These are phyloP conservation scores for Tetranychus urticae DNA, from an alignment of 1,140 invertebrate genomes.

Conservation along the genomic window DNA sequence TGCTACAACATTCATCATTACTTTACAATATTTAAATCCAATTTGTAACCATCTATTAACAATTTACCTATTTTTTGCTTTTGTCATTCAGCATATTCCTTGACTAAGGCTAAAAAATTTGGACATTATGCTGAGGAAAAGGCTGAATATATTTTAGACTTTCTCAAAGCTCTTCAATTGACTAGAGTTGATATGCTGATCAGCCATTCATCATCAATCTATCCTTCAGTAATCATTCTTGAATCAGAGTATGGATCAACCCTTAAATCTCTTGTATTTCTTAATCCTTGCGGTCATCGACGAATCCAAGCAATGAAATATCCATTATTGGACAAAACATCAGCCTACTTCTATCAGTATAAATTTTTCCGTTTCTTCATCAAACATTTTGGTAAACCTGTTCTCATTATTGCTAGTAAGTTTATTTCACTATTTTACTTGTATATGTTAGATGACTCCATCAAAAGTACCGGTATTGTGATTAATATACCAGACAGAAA, in stretches of 20 bases:
- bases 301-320: conserved; percentile 9
- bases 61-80: neutral
- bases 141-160: conserved; percentile 9
- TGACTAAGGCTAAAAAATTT: conserved; percentile 4
- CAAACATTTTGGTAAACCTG: conserved; percentile 1
- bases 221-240: conserved; percentile 6
- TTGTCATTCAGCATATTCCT: neutral
- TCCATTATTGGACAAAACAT: neutral
- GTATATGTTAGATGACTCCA: too few relatives aligned
- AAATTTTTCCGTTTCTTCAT: conserved; percentile 4
- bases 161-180: conserved; percentile 8
- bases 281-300: conserved; percentile 8
- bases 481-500: neutral
- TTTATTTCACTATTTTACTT: neutral
- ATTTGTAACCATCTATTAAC: too few relatives aligned
- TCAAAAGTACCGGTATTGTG: too few relatives aligned
- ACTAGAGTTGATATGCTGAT: conserved; percentile 9
- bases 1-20: too few relatives aligned
- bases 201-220: conserved; percentile 9
- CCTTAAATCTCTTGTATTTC: conserved; percentile 8
- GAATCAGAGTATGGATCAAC: neutral
- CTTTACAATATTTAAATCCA: too few relatives aligned
- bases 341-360: conserved; percentile 4
- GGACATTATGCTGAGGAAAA: conserved; percentile 11
- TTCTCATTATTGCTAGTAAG: conserved; percentile 1